These are phyloP conservation scores for Arvicanthis niloticus DNA, from an alignment of 2,113 vertebrate genomes.

Conservation along the genomic window DNA sequence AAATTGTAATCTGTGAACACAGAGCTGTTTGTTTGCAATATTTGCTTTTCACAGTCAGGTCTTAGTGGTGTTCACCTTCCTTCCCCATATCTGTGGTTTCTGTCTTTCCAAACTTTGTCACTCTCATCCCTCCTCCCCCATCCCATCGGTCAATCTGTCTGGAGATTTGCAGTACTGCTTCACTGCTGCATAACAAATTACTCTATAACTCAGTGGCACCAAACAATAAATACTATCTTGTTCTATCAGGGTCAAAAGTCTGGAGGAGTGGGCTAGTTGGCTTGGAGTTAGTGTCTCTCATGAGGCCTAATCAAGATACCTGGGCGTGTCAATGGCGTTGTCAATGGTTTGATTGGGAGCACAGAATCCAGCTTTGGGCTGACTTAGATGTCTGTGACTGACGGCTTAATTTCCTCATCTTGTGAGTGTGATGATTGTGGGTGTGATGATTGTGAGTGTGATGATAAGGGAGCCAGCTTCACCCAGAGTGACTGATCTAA, in stretches of 20 bases:
- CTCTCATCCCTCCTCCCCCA: no score
- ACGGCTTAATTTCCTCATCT: neutral
- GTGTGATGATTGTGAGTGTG: no score
- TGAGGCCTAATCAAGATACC: neutral
- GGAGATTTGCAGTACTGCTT: neutral
- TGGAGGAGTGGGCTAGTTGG: neutral
- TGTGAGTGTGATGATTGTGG: neutral
- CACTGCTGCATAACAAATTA: neutral
- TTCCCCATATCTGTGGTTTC: conserved; percentile 18
- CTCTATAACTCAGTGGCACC: neutral
- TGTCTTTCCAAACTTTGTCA: no score
- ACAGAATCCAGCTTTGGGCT: neutral
- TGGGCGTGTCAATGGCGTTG: neutral
- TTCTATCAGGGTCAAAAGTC: neutral
- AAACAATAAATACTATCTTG: neutral
- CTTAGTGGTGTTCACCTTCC: neutral
- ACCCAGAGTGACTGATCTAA: neutral
- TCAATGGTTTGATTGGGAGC: neutral
- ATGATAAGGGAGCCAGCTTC: neutral
- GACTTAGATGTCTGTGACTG: neutral
- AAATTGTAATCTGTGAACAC: neutral
- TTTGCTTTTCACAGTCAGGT: neutral
- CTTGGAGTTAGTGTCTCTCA: neutral
- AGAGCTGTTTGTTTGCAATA: neutral
- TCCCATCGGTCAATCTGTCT: neutral